Evolutionary conservation across 2,797 vertebrate species (phyloP).

Genomic region (Falco columbarius): DNA sequence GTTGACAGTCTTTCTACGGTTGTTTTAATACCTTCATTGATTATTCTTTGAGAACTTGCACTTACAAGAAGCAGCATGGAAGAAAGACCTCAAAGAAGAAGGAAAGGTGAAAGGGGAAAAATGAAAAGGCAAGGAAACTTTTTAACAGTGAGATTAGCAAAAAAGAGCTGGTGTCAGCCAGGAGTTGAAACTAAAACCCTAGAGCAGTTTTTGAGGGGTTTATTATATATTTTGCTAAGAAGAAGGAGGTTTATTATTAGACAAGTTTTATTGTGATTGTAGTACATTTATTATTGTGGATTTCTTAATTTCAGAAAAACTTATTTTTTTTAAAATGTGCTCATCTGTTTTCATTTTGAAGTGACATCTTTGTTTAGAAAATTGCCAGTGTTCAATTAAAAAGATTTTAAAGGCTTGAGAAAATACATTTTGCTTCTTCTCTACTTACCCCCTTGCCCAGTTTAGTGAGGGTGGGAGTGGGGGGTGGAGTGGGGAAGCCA

Average conservation of each 20-base stretch:
- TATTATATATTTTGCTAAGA: not conserved
- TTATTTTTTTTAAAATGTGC: not conserved
- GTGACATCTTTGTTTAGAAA: conserved; percentile 29
- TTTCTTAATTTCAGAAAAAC: not conserved
- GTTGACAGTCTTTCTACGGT: not conserved
- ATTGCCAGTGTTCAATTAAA: not conserved
- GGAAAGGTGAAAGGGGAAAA: not conserved
- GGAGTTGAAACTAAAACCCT: not conserved
- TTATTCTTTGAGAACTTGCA: not conserved
- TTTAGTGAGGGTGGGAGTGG: not conserved
- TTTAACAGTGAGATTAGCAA: not conserved
- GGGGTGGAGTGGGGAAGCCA: too few species aligned
- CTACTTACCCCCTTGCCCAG: not conserved
- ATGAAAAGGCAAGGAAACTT: not conserved
- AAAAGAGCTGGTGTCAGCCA: not conserved
- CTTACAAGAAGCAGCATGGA: not conserved
- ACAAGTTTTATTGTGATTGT: not conserved
- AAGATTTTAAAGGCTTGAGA: not conserved
- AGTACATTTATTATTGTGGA: not conserved
- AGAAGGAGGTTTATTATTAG: not conserved
- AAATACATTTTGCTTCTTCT: not conserved
- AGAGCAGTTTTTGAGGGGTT: not conserved
- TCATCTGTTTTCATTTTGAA: conserved; percentile 23
- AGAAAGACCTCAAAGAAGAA: not conserved
- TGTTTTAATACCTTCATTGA: not conserved